Percentiles rank a stretch among this genome's conserved stretches.
Conservation (phyloP, 2,888 invertebrate genomes). For the Galerucella calmariensis region DNA sequence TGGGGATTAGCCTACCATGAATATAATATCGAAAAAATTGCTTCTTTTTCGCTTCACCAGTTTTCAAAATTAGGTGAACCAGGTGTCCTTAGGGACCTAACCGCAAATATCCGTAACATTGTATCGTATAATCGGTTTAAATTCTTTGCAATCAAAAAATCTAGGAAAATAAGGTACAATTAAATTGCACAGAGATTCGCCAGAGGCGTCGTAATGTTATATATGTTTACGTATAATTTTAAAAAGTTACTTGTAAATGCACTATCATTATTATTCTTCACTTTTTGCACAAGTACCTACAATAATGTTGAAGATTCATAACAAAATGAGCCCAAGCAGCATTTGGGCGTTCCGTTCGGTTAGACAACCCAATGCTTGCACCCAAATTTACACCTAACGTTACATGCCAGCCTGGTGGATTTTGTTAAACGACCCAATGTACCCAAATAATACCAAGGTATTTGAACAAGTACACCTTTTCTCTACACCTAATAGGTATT, state of each 20-base stretch:
- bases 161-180: constrained; percentile 44
- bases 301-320: too few relatives aligned
- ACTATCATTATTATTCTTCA: too few relatives aligned
- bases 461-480: too few relatives aligned
- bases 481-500: too few relatives aligned
- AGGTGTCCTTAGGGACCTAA: constrained; percentile 49
- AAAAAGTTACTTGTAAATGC: constrained; percentile 41
- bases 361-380: too few relatives aligned
- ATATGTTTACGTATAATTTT: constrained; percentile 30
- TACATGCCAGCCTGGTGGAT: too few relatives aligned
- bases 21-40: constrained; percentile 46
- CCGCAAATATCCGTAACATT: constrained; percentile 52
- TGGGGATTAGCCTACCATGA: constrained; percentile 35
- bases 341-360: too few relatives aligned
- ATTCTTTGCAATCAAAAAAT: constrained; percentile 36
- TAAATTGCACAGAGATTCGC: constrained; percentile 47
- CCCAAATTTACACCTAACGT: too few relatives aligned
- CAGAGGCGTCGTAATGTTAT: constrained; percentile 26
- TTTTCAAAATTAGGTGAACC: constrained; percentile 46
- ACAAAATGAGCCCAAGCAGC: too few relatives aligned
- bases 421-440: too few relatives aligned
- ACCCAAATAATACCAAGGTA: too few relatives aligned
- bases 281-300: too few relatives aligned
- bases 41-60: constrained; percentile 42
- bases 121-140: constrained; percentile 55